Conservation (phyloP, 1,140 invertebrate genomes). For the Ostrea denselamellosa region DNA sequence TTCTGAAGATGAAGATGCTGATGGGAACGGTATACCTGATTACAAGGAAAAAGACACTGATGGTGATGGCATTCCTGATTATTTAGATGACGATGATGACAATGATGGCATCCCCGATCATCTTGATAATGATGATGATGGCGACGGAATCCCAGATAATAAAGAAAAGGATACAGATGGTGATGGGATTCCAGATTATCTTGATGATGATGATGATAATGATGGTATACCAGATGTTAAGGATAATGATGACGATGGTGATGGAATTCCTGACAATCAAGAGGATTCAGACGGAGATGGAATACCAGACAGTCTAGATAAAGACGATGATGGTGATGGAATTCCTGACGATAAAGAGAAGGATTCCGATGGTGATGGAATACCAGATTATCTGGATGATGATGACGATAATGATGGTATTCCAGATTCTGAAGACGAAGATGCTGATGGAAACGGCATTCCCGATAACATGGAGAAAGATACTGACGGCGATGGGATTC, state of each 20-base stretch:
- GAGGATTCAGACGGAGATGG: conserved; percentile 67
- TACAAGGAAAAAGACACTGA: conserved; percentile 59
- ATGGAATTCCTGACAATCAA: conserved; percentile 62
- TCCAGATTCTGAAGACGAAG: conserved; percentile 61
- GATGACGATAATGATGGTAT: conserved; percentile 70
- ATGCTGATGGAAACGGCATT: conserved; percentile 67
- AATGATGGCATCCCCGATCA: conserved; percentile 70
- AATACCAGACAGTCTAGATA: conserved; percentile 65
- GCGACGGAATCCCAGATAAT: conserved; percentile 63
- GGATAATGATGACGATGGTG: conserved; percentile 67
- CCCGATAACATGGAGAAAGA: conserved; percentile 69
- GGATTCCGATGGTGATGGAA: conserved; percentile 68
- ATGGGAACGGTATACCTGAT: conserved; percentile 68
- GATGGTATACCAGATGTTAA: conserved; percentile 70
- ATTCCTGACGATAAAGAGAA: conserved; percentile 66
- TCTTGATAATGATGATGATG: conserved; percentile 66
- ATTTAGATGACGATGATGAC: conserved; percentile 62
- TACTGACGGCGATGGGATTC: conserved; percentile 69
- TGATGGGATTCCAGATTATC: conserved; percentile 73
- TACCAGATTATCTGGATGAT: conserved; percentile 67
- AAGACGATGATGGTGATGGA: conserved; percentile 68
- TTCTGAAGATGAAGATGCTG: conserved; percentile 59
- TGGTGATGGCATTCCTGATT: conserved; percentile 71
- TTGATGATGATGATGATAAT: conserved; percentile 65
- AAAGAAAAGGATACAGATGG: conserved; percentile 65